These are phyloP conservation scores for Gouania willdenowi DNA, from an alignment of 2,797 vertebrate genomes.

Conservation along the genomic window DNA sequence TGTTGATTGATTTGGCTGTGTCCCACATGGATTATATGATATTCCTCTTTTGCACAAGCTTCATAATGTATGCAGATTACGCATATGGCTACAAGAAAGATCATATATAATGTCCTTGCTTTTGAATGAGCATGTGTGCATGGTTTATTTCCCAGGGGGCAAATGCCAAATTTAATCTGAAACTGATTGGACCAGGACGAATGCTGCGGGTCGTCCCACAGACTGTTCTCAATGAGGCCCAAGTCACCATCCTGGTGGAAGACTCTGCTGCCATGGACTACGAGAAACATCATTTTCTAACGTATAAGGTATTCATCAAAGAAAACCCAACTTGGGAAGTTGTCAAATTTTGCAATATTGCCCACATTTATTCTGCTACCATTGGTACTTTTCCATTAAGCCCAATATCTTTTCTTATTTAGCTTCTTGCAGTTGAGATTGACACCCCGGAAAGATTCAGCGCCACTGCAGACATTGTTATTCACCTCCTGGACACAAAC, in stretches of 20 bases:
- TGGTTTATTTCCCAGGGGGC: slow-evolving; percentile 77
- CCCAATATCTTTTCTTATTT: not conserved
- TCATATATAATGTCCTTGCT: too few relatives aligned
- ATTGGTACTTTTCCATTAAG: not conserved
- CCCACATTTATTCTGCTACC: not conserved
- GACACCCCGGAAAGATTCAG: slow-evolving; percentile 95
- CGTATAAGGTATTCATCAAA: slow-evolving; percentile 72
- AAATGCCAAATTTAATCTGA: slow-evolving; percentile 94
- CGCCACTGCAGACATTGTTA: slow-evolving; percentile 88
- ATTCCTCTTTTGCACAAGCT: slow-evolving; percentile 4
- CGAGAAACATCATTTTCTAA: slow-evolving; percentile 84
- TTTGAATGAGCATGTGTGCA: slow-evolving; percentile 1
- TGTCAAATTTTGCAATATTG: not conserved
- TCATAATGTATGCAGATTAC: slow-evolving; percentile 29
- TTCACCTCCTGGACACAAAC: slow-evolving; percentile 91
- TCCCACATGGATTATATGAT: slow-evolving; percentile 20
- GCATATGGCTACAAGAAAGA: too few relatives aligned
- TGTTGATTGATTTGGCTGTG: slow-evolving; percentile 24
- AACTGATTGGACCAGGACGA: slow-evolving; percentile 83
- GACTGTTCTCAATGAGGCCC: slow-evolving; percentile 95
- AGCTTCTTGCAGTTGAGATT: slow-evolving; percentile 93
- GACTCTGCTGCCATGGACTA: slow-evolving; percentile 92
- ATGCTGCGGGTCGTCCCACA: slow-evolving; percentile 92
- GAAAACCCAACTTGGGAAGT: not conserved
- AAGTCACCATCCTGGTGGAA: slow-evolving; percentile 93